A percentile compares a stretch with the other conserved stretches of the same genome.
phyloP scores from a whole-genome alignment of 2,888 invertebrate genomes.

The Halictus quadricinctus region DNA sequence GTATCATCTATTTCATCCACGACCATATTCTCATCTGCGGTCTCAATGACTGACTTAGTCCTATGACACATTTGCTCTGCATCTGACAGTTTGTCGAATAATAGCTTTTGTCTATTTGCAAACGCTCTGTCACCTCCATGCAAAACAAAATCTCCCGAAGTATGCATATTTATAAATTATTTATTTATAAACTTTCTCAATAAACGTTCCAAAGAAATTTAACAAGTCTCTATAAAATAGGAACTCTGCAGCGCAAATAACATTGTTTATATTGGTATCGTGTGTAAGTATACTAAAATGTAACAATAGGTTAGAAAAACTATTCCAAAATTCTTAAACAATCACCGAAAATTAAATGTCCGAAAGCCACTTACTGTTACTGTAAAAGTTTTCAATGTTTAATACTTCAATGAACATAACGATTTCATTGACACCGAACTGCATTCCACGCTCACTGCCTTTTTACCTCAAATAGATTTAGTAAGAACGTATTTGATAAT shows the following conservation, averaged over 20 bases:
- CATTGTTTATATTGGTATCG: background rate
- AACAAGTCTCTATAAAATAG: background rate
- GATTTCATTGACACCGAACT: constrained; percentile 6
- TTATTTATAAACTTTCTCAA: background rate
- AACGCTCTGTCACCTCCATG: constrained; percentile 80
- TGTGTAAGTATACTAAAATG: background rate
- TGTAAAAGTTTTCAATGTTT: constrained; percentile 4
- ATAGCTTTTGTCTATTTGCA: constrained; percentile 86
- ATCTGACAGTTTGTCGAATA: constrained; percentile 87
- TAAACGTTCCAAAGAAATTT: background rate
- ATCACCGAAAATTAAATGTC: background rate
- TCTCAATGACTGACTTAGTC: constrained; percentile 21
- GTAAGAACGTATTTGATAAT: background rate
- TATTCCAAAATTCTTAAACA: background rate
- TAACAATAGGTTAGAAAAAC: constrained; percentile 24
- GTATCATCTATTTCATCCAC: constrained; percentile 59
- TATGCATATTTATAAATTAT: constrained; percentile 49
- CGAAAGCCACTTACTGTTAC: background rate
- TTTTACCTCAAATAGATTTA: constrained; percentile 24
- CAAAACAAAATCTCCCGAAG: constrained; percentile 61
- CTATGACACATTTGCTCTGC: constrained; percentile 84
- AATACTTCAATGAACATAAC: constrained; percentile 11
- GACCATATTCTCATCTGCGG: background rate
- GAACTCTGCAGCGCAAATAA: background rate
- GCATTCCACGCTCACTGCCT: constrained; percentile 12